Evolutionary conservation across 2,888 invertebrate genomes (phyloP), one percentile per base, ranked within the genome.

Genomic region (Plagodis pulveraria): DNA sequence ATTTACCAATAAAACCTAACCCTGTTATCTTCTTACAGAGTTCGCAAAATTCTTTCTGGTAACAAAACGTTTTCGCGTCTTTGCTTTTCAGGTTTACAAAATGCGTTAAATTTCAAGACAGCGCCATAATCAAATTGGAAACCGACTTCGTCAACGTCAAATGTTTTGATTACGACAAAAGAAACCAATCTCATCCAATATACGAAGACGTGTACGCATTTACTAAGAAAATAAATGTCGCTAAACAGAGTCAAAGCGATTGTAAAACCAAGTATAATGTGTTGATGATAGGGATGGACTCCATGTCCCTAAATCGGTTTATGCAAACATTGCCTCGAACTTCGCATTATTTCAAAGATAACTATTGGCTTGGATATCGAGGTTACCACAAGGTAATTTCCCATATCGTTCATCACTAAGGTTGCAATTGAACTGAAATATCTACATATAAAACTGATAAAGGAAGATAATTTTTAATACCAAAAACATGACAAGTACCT

Each of bases 271-370:
- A 77, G 70, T 92, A 91, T 68, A 94, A 93, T 60, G 95, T 98
- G 0, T 84, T 98, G 36, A 90, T 98, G 78, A 80, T 98, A 12
- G 98, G 98, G 42, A 95, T 98, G 72, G 98, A 98, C 78, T 96
- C 97, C 46, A 95, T 98, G 72, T 98, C 98, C 0, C 87, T 97
- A 56, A 88, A 96, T 44, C 97, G 98, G 78, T 94, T 97, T 56
- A 93, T 95, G 22, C 93, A 97, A 51, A 95, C 96, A 7, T 95
- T 98, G 95, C 95, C 96, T 0, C 93, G 94, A 73, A 97, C 97
- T 0, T 90, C 94, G 0, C 86, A 93, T 11, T 95, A 95, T 78
- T 89, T 98, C 40, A 87, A 94, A 47, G 93, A 95, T 22, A 94
- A 95, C 57, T 95, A 93, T 58, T 97, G 96, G 94, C 87, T 96